phyloP scores from a whole-genome alignment of 2,797 vertebrate genomes.

The Ctenopoma kingsleyae region DNA sequence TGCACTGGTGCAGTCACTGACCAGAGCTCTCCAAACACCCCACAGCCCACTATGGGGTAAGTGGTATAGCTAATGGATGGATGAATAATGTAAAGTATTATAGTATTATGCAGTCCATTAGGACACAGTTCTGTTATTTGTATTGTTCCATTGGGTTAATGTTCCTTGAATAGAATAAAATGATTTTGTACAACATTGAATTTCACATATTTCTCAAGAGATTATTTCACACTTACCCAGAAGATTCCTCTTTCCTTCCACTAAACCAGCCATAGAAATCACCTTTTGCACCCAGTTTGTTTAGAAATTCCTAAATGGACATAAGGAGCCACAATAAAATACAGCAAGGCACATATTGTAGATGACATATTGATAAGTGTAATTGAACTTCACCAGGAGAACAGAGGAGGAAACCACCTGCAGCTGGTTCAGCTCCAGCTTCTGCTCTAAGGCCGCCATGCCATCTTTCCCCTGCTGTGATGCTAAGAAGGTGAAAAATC shows the following conservation, averaged over 20 bases:
- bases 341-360: not conserved
- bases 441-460: constrained; percentile 82
- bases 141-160: not conserved
- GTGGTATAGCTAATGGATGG: no score
- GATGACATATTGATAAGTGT: not conserved
- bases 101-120: not conserved
- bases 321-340: constrained; percentile 15
- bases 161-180: not conserved
- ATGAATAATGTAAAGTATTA: not conserved
- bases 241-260: constrained; percentile 74
- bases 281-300: constrained; percentile 84
- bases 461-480: constrained; percentile 86
- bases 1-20: no score
- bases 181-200: not conserved
- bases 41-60: no score
- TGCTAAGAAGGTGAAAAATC: constrained; percentile 90
- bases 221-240: constrained; percentile 65
- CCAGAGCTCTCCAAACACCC: no score
- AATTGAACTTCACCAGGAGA: not conserved
- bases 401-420: constrained; percentile 81
- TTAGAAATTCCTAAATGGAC: constrained; percentile 84
- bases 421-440: constrained; percentile 87
- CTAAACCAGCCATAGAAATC: constrained; percentile 89
- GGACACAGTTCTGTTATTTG: not conserved
- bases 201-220: not conserved